phyloP scores from a whole-genome alignment of 2,113 vertebrate genomes.

The Dipodomys merriami region DNA sequence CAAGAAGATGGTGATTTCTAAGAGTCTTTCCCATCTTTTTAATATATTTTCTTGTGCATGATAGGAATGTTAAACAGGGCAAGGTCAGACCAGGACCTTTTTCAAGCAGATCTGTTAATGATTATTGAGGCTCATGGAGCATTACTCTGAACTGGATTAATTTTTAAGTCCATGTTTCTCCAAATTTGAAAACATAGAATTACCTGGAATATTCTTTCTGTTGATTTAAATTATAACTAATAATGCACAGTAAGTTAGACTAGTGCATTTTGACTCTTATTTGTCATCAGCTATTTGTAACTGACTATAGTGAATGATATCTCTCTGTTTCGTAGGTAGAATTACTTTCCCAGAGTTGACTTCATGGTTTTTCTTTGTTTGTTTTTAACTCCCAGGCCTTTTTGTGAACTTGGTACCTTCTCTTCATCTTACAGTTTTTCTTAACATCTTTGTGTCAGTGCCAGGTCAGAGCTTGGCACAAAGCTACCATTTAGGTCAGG shows the following conservation, averaged over 20 bases:
- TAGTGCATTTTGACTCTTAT: slow-evolving; percentile 17
- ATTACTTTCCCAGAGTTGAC: slow-evolving; percentile 34
- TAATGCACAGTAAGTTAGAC: neutral
- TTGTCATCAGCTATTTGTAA: neutral
- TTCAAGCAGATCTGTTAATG: neutral
- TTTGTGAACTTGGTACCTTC: neutral
- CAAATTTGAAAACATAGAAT: slow-evolving; percentile 13
- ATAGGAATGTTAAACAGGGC: neutral
- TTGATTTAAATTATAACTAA: slow-evolving; percentile 44
- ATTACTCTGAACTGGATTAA: slow-evolving; percentile 1
- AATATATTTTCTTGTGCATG: neutral
- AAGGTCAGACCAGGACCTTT: neutral
- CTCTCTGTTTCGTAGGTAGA: neutral
- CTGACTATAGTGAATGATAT: neutral
- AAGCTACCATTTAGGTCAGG: neutral
- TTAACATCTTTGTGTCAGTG: neutral
- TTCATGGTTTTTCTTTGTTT: neutral
- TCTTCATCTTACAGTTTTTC: slow-evolving; percentile 23
- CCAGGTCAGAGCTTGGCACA: neutral
- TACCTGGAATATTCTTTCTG: slow-evolving; percentile 54
- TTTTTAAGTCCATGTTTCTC: slow-evolving; percentile 40
- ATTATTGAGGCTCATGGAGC: neutral
- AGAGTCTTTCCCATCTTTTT: slow-evolving; percentile 6
- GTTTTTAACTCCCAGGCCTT: neutral
- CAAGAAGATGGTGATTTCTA: slow-evolving; percentile 36